phyloP scores from a whole-genome alignment of 2,888 invertebrate species.

The Chaetoderma sp. region DNA sequence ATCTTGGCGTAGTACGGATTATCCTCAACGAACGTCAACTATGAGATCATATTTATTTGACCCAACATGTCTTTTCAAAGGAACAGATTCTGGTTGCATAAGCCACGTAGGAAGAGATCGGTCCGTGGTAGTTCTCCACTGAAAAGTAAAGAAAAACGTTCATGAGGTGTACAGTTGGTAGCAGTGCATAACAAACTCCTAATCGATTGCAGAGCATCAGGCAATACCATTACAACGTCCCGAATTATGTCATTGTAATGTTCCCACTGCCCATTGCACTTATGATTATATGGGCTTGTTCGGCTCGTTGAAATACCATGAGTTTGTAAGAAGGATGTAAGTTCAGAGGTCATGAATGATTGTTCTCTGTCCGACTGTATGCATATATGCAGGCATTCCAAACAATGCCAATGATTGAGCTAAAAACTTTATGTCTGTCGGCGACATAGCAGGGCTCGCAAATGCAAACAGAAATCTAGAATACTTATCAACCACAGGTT shows the following conservation, averaged over 20 bases:
- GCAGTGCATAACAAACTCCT: too few species aligned
- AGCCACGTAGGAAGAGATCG: slow-evolving; percentile 20
- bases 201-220: slow-evolving; percentile 35
- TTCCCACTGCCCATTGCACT: slow-evolving; percentile 32
- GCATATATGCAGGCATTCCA: too few species aligned
- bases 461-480: slow-evolving; percentile 41
- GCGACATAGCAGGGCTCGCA: slow-evolving; percentile 32
- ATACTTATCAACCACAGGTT: slow-evolving; percentile 41
- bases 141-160: slow-evolving; percentile 18
- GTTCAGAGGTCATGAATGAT: slow-evolving; percentile 37
- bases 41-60: slow-evolving; percentile 19
- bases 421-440: slow-evolving; percentile 28
- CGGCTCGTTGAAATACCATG: slow-evolving; percentile 32
- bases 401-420: slow-evolving; percentile 31
- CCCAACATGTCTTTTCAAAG: slow-evolving; percentile 25
- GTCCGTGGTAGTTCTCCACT: neutral
- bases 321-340: slow-evolving; percentile 21
- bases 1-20: slow-evolving; percentile 28
- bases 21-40: slow-evolving; percentile 23
- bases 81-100: slow-evolving; percentile 24
- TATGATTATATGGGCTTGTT: slow-evolving; percentile 30
- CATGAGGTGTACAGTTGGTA: slow-evolving; percentile 25
- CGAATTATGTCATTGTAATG: slow-evolving; percentile 37
- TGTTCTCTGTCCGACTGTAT: slow-evolving; percentile 37
- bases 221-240: slow-evolving; percentile 27